Conservation (phyloP, 2,888 invertebrate genomes). For the Zele albiditarsus region DNA sequence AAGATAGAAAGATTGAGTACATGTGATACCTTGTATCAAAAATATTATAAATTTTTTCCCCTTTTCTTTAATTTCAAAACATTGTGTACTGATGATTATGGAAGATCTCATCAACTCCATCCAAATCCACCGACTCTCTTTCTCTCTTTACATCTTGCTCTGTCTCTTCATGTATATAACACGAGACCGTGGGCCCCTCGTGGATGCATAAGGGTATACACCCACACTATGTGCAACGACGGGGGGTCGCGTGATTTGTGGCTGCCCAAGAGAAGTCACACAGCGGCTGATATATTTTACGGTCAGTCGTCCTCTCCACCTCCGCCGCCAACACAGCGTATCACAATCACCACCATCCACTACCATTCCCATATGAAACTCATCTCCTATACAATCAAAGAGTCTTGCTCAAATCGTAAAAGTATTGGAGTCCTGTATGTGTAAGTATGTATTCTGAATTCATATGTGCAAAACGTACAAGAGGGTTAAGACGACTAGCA, state of each 20-base stretch:
- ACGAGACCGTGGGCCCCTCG: slow-evolving; percentile 35
- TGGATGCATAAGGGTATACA: slow-evolving; percentile 58
- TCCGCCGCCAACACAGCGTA: slow-evolving; percentile 46
- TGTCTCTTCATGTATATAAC: not conserved
- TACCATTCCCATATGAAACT: slow-evolving; percentile 25
- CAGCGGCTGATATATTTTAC: slow-evolving; percentile 73
- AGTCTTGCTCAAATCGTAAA: not conserved
- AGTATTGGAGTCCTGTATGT: not conserved
- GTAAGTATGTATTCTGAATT: not conserved
- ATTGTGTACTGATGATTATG: not conserved
- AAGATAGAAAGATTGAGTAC: not conserved
- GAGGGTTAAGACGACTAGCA: slow-evolving; percentile 48
- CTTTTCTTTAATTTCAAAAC: not conserved
- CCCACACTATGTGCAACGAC: slow-evolving; percentile 63
- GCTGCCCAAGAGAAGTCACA: slow-evolving; percentile 71
- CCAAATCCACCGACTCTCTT: not conserved
- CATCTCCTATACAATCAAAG: not conserved
- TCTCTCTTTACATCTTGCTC: not conserved
- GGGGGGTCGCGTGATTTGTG: slow-evolving; percentile 73
- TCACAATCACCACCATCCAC: slow-evolving; percentile 44
- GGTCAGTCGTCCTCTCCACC: slow-evolving; percentile 60
- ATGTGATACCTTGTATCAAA: not conserved
- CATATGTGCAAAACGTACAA: slow-evolving; percentile 10
- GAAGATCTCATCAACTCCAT: not conserved
- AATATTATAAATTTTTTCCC: not conserved